These are phyloP conservation scores for Rhincodon typus DNA, from an alignment of 2,797 vertebrate genomes.

Conservation along the genomic window DNA sequence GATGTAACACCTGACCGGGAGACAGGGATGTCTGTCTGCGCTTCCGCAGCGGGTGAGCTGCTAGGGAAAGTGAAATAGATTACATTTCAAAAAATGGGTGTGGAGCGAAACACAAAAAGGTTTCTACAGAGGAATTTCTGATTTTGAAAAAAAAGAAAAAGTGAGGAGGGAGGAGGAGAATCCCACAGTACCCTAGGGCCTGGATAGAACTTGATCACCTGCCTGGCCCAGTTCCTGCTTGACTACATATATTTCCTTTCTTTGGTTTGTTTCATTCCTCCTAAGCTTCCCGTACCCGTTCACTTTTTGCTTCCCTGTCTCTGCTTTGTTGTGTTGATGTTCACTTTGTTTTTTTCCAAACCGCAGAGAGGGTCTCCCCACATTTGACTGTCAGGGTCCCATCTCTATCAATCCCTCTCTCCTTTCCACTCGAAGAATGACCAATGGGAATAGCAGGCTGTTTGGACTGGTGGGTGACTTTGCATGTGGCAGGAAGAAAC, in stretches of 20 bases:
- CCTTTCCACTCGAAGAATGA: too few species aligned
- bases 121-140: not conserved
- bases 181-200: not conserved
- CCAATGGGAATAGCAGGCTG: too few species aligned
- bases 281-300: not conserved
- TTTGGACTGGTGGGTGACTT: not conserved
- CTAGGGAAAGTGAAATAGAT: not conserved
- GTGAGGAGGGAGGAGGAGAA: not conserved
- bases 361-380: not conserved
- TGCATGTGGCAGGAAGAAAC: not conserved
- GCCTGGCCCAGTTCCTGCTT: not conserved
- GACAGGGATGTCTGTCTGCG: conserved; percentile 47
- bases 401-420: too few species aligned
- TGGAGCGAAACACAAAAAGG: not conserved
- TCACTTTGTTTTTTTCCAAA: not conserved
- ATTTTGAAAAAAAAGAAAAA: not conserved
- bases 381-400: not conserved
- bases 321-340: not conserved
- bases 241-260: not conserved
- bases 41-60: conserved; percentile 46
- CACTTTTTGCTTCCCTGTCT: not conserved
- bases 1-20: not conserved
- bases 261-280: not conserved
- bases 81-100: not conserved
- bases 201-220: not conserved